phyloP scores from a whole-genome alignment of 2,113 vertebrate genomes.

The Eonycteris spelaea region DNA sequence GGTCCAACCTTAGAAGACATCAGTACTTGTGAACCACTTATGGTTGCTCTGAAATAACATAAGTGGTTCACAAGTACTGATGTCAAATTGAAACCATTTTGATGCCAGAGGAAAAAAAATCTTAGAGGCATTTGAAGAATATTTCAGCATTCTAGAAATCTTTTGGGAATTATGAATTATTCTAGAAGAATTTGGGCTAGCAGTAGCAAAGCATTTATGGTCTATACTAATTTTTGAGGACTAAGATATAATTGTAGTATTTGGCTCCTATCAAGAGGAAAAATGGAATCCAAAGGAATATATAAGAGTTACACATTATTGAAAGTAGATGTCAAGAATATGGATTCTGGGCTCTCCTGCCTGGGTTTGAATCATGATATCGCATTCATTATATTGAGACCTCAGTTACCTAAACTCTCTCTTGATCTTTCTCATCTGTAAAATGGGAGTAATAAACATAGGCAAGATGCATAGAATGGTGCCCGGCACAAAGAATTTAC shows the following conservation, averaged over 20 bases:
- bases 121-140: neutral
- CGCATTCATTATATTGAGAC: neutral
- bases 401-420: neutral
- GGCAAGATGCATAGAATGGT: neutral
- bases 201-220: neutral
- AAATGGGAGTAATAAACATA: neutral
- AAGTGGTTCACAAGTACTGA: neutral
- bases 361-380: neutral
- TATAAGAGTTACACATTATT: neutral
- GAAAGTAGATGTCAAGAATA: neutral
- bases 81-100: conserved; percentile 23
- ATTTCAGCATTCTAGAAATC: neutral
- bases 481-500: neutral
- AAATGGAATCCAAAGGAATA: neutral
- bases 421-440: neutral
- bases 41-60: neutral
- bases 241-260: neutral
- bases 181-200: neutral
- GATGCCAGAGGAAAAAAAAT: neutral
- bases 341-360: neutral
- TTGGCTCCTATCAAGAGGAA: neutral
- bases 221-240: neutral
- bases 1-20: neutral
- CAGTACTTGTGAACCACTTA: no score
- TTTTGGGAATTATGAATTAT: neutral